Evolutionary conservation across 2,888 invertebrate species (phyloP), one percentile per base, ranked within the genome.

Genomic region (Pollenia angustigena): DNA sequence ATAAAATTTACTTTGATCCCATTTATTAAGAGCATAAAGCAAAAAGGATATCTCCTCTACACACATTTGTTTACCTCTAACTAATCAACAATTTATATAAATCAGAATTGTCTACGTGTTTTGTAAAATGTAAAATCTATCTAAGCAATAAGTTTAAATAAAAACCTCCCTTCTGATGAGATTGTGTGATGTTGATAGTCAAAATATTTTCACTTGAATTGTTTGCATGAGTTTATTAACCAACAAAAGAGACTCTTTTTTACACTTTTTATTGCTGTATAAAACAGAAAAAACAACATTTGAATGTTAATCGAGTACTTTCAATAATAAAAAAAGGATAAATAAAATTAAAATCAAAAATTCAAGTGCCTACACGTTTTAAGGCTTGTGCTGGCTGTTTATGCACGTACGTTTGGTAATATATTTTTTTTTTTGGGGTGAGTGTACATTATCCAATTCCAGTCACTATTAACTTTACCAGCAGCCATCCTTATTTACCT

Each of bases 1-100:
- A 62, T 40, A 69, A 46, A 60, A 69, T 62, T 62, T 32, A 52
- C 69, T 76, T 62, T 76, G 60, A 75, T 76, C 75, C 60, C 23
- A 32, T 54, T 69, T 50, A 10, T 23, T 11, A 1, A n/a, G 18
- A 23, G n/a, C n/a, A 54, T 60, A 50, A 48, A 23, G 9, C 12
- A 50, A 8, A 64, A 69, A 64, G 44, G 68, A 58, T 75, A 74
- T 60, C 58, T 58, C 23, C 60, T 16, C 9, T 18, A 32, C 32
- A 32, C 6, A 32, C 32, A 58, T 72, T 71, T 78, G 58, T 64
- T 78, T 32, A 79, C 56, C 72, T 68, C 44, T 52, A 83, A 81
- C 83, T 83, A 72, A 76, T 81, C 76, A 80, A 72, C 68, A 87
- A 81, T 71, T 87, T 84, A 81, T 78, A 87, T 84, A 84, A 84